Percentiles rank a stretch among this genome's conserved stretches.
Evolutionary conservation across 2,888 invertebrate genomes (phyloP).

Genomic region (Drosophila macrothrix): DNA sequence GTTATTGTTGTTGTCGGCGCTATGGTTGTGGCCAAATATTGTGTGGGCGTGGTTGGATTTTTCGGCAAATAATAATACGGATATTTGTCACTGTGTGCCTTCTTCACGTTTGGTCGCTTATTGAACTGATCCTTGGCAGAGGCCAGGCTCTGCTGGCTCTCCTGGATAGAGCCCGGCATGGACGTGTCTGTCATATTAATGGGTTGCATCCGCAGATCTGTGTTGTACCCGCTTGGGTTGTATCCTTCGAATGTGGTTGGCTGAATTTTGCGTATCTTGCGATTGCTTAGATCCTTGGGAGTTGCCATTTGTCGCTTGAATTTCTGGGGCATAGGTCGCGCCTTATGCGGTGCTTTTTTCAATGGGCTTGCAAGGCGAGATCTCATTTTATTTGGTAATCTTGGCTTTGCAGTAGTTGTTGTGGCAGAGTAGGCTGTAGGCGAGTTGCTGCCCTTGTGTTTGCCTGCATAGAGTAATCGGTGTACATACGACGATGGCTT

Average conservation of each 20-base stretch:
- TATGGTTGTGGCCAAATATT: slow-evolving; percentile 9
- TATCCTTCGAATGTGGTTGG: background rate
- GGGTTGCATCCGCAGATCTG: background rate
- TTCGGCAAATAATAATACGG: background rate
- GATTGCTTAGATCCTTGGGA: slow-evolving; percentile 51
- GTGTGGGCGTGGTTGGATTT: background rate
- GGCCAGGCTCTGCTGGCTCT: slow-evolving; percentile 25
- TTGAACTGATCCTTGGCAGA: slow-evolving; percentile 25
- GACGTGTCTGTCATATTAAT: slow-evolving; percentile 3
- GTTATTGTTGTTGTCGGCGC: slow-evolving; percentile 11
- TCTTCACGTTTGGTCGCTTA: slow-evolving; percentile 34
- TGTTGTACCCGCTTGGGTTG: background rate
- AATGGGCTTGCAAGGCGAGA: background rate
- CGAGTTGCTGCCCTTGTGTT: background rate
- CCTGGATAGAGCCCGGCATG: slow-evolving; percentile 29
- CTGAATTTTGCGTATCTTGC: slow-evolving; percentile 64
- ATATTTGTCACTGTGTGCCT: slow-evolving; percentile 32
- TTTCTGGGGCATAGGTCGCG: slow-evolving; percentile 14
- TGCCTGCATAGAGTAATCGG: slow-evolving; percentile 27
- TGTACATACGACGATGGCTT: slow-evolving; percentile 28
- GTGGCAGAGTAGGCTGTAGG: background rate
- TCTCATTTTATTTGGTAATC: background rate
- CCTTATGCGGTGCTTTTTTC: background rate
- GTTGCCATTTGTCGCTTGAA: slow-evolving; percentile 22
- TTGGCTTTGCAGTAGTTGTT: background rate